phyloP scores from a whole-genome alignment of 2,797 vertebrate species.

The Takifugu rubripes region DNA sequence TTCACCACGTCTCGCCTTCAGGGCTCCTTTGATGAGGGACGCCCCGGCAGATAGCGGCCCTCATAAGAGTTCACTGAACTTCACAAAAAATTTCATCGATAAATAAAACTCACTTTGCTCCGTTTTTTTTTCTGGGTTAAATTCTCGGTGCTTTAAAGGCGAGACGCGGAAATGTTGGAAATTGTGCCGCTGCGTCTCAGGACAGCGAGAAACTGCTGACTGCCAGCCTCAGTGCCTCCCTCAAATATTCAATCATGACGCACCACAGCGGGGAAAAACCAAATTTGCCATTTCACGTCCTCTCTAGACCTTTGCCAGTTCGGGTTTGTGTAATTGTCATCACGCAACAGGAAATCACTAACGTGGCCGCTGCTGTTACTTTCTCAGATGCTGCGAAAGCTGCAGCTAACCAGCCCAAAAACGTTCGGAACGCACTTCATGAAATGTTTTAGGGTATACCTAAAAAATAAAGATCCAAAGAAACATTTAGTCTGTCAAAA shows the following conservation, averaged over 20 bases:
- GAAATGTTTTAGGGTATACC: not conserved
- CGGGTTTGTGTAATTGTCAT: conserved; percentile 36
- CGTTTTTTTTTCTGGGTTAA: not conserved
- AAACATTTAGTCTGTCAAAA: too few relatives aligned
- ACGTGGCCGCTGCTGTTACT: conserved; percentile 33
- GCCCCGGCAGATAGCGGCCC: not conserved
- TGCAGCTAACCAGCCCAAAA: conserved; percentile 10
- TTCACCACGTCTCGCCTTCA: not conserved
- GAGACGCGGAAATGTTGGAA: conserved; percentile 27
- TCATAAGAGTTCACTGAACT: not conserved
- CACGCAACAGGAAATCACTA: conserved; percentile 46
- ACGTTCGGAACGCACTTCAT: not conserved
- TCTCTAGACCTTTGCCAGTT: conserved; percentile 32
- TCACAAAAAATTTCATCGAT: not conserved
- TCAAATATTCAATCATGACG: conserved; percentile 67
- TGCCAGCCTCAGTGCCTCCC: conserved; percentile 45
- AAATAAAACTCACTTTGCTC: conserved; percentile 1
- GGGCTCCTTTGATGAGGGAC: not conserved
- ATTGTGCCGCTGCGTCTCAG: conserved; percentile 29
- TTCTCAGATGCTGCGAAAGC: conserved; percentile 16
- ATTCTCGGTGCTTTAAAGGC: not conserved
- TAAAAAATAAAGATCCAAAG: too few relatives aligned
- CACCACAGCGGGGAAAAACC: conserved; percentile 55
- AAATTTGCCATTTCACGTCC: conserved; percentile 59
- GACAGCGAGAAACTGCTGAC: conserved; percentile 35